Conservation (phyloP, 2,797 vertebrate species). For the Poeciliopsis infans region DNA sequence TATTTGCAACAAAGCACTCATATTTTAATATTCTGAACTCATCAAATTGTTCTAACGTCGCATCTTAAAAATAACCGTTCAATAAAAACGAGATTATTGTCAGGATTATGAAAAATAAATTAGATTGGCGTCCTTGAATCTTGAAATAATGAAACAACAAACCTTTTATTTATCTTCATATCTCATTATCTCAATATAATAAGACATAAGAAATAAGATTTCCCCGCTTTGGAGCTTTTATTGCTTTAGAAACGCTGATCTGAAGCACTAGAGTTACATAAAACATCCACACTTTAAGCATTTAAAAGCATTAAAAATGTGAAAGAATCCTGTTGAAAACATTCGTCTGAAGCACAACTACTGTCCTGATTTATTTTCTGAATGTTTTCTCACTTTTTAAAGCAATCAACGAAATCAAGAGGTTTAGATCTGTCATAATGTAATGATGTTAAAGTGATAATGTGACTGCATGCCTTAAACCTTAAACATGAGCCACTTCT, state of each 20-base stretch:
- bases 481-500: slow-evolving; percentile 12
- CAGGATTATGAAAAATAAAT: background rate
- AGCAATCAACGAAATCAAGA: background rate
- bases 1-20: background rate
- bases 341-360: slow-evolving; percentile 22
- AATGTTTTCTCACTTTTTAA: background rate
- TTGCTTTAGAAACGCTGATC: background rate
- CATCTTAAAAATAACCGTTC: background rate
- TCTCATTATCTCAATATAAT: background rate
- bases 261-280: background rate
- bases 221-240: background rate
- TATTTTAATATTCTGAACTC: background rate
- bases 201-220: background rate
- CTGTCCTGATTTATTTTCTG: slow-evolving; percentile 12
- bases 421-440: background rate
- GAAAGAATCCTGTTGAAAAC: slow-evolving; percentile 5
- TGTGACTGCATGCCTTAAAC: slow-evolving; percentile 62
- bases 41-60: background rate
- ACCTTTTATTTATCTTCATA: background rate
- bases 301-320: background rate
- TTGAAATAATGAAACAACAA: background rate
- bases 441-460: slow-evolving; percentile 15
- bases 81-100: no score
- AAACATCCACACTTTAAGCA: background rate
- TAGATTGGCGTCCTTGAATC: background rate